Conservation (phyloP, 1,140 invertebrate species). For the Brachionus plicatilis region DNA sequence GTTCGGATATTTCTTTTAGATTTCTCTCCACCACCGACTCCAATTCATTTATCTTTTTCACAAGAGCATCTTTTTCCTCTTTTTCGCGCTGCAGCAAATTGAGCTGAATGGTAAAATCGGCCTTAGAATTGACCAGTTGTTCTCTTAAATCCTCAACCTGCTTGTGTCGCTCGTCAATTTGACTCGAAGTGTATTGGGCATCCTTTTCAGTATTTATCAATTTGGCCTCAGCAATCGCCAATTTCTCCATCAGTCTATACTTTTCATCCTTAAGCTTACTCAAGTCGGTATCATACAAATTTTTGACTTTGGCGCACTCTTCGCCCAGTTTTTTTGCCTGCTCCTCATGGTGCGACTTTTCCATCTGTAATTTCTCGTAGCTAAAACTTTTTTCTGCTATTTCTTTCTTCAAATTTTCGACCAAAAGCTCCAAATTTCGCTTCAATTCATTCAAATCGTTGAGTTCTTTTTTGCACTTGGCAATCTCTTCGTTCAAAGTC, state of each 20-base stretch:
- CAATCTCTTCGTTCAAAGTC: background rate
- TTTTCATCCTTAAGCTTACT: background rate
- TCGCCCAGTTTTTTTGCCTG: background rate
- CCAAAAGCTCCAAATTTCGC: background rate
- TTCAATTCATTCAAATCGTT: conserved; percentile 35
- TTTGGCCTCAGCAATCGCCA: conserved; percentile 11
- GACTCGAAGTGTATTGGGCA: background rate
- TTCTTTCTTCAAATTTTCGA: conserved; percentile 18
- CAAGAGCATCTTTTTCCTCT: conserved; percentile 23
- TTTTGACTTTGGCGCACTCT: background rate
- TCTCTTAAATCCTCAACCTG: conserved; percentile 31
- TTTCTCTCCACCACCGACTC: conserved; percentile 3
- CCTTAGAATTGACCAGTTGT: background rate
- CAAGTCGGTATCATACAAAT: background rate
- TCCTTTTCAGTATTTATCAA: background rate
- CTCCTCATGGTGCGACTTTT: background rate
- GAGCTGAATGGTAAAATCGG: conserved; percentile 10
- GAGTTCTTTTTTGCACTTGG: conserved; percentile 4
- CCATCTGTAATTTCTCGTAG: conserved; percentile 1
- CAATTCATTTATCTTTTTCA: background rate
- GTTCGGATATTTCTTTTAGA: conserved; percentile 5
- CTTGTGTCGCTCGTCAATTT: conserved; percentile 30
- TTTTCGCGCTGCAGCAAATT: conserved; percentile 29
- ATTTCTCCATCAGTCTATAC: background rate
- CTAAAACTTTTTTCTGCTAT: background rate